These are phyloP conservation scores for Premnoplex brunnescens DNA, from an alignment of 2,797 vertebrate genomes.

Conservation along the genomic window DNA sequence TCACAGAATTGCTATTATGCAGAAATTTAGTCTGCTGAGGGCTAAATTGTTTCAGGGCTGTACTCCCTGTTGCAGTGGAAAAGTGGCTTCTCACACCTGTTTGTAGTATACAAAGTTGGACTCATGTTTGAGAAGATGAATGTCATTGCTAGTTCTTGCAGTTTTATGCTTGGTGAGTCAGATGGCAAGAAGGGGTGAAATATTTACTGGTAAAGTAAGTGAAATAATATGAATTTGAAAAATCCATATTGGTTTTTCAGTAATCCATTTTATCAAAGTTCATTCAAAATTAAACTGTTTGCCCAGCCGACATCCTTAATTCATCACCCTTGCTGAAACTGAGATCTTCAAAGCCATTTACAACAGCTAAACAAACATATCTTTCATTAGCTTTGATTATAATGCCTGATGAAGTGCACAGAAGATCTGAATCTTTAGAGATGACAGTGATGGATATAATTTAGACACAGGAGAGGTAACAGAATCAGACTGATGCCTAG, in stretches of 20 bases:
- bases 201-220: not conserved
- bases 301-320: slow-evolving; percentile 13
- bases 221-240: slow-evolving; percentile 4
- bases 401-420: not conserved
- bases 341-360: slow-evolving; percentile 17
- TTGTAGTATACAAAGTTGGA: not conserved
- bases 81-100: not conserved
- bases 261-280: slow-evolving; percentile 14
- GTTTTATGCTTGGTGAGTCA: not conserved
- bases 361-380: slow-evolving; percentile 2
- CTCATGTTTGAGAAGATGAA: not conserved
- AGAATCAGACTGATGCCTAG: not conserved
- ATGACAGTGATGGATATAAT: not conserved
- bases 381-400: not conserved
- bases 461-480: not conserved
- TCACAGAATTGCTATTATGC: not conserved
- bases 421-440: not conserved
- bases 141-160: not conserved
- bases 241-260: not conserved
- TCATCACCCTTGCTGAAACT: not conserved
- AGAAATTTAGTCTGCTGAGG: not conserved
- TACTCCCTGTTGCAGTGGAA: not conserved
- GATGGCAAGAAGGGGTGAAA: not conserved
- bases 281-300: slow-evolving; percentile 32
- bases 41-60: not conserved